phyloP scores from a whole-genome alignment of 2,113 vertebrate species.

The Sorex araneus region DNA sequence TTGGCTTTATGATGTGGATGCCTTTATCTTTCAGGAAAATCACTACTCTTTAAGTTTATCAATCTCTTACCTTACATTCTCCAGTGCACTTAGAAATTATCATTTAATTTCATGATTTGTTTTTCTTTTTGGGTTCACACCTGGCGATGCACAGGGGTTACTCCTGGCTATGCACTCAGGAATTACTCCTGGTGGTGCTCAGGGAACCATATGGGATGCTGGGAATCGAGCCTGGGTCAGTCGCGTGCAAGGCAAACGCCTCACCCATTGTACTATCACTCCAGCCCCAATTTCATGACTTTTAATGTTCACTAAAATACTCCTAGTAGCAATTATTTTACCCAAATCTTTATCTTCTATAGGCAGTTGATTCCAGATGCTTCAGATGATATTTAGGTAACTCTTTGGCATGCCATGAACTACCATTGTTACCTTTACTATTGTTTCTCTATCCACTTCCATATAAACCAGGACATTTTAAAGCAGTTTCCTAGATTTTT shows the following conservation, averaged over 20 bases:
- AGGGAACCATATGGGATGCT: no score
- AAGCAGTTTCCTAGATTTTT: no score
- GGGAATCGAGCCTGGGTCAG: no score
- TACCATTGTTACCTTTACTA: neutral
- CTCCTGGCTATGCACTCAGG: no score
- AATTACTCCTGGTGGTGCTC: no score
- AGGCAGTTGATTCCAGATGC: neutral
- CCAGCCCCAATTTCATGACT: no score
- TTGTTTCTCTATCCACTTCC: neutral
- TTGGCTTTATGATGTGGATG: neutral
- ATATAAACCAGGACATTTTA: neutral
- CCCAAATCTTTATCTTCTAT: neutral
- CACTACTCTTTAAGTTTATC: neutral
- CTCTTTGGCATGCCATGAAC: neutral
- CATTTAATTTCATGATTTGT: neutral
- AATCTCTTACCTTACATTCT: neutral
- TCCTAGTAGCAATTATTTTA: neutral
- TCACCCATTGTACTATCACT: no score
- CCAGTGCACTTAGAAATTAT: neutral
- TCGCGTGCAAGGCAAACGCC: no score
- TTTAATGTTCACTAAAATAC: constrained; percentile 30
- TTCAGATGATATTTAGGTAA: neutral
- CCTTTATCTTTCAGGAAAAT: constrained; percentile 6
- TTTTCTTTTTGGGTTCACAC: no score
- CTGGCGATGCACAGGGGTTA: no score